A percentile compares a stretch with the other conserved stretches of the same genome.
Conservation (phyloP, 2,113 vertebrate genomes). For the Sylvietta virens region DNA sequence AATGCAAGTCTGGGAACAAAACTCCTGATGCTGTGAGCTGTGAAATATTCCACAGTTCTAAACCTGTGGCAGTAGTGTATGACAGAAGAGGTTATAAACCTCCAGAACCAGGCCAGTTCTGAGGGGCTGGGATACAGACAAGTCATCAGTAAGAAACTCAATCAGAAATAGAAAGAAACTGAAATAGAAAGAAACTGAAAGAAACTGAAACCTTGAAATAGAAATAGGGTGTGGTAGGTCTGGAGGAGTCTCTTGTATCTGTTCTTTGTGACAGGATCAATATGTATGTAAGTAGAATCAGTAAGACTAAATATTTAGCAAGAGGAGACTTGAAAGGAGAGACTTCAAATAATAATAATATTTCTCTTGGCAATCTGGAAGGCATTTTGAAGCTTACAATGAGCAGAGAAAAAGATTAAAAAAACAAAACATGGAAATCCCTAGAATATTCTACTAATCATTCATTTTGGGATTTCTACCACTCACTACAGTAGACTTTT, state of each 20-base stretch:
- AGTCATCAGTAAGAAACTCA: background rate
- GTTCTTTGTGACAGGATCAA: background rate
- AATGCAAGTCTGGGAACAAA: background rate
- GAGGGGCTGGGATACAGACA: background rate
- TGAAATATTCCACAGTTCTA: background rate
- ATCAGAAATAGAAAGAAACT: no score
- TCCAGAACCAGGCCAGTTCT: background rate
- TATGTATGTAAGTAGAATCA: background rate
- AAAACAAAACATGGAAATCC: background rate
- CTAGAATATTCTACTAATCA: background rate
- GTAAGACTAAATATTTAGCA: background rate
- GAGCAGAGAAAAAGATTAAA: background rate
- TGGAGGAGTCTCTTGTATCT: background rate
- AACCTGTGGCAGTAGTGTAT: background rate
- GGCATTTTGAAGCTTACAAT: background rate
- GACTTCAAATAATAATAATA: rapidly evolving
- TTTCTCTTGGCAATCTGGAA: background rate
- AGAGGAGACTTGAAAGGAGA: background rate
- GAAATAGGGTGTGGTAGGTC: background rate
- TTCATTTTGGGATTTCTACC: background rate
- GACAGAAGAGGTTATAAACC: background rate
- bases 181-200: no score
- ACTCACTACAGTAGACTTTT: background rate
- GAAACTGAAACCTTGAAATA: background rate
- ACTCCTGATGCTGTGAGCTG: background rate